Evolutionary conservation across 2,797 vertebrate species (phyloP).

Genomic region (Rhabdomys pumilio): DNA sequence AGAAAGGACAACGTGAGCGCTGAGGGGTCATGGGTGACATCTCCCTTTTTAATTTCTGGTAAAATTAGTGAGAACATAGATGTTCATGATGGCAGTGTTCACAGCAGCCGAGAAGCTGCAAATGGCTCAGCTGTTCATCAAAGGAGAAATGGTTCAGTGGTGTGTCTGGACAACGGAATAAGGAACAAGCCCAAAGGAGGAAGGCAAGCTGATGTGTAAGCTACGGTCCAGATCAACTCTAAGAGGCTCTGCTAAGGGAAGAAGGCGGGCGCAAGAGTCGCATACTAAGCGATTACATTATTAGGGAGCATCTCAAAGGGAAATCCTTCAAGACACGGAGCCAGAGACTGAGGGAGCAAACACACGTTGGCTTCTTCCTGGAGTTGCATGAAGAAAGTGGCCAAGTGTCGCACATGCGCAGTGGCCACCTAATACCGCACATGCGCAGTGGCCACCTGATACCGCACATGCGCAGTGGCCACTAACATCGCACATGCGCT

Average conservation of each 20-base stretch:
- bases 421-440: no score
- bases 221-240: neutral
- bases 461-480: no score
- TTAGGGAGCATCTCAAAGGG: accelerated
- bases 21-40: neutral
- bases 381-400: neutral
- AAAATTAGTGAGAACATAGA: neutral
- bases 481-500: neutral
- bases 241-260: neutral
- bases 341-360: neutral
- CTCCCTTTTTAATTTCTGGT: neutral
- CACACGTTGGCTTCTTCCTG: accelerated
- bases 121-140: neutral
- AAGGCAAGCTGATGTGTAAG: accelerated
- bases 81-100: neutral
- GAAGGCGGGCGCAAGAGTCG: neutral
- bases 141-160: neutral
- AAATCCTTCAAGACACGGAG: neutral
- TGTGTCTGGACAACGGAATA: accelerated
- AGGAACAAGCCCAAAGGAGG: accelerated
- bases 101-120: neutral
- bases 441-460: neutral
- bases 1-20: neutral
- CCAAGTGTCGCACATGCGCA: neutral
- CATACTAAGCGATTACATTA: accelerated